phyloP scores from a whole-genome alignment of 2,113 vertebrate species.

The Elachura formosa region DNA sequence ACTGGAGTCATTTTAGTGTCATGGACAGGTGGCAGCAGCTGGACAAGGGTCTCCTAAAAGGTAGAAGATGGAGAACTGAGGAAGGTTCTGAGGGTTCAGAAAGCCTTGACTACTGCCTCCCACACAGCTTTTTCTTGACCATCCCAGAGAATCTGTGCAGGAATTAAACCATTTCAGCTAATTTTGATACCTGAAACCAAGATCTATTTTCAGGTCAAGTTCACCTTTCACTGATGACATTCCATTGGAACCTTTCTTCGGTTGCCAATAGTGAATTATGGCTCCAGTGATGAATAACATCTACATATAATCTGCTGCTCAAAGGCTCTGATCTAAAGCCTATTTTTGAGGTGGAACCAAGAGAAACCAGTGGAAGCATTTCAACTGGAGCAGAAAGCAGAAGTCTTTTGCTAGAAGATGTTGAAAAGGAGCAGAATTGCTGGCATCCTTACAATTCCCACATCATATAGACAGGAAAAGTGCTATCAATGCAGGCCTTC shows the following conservation, averaged over 20 bases:
- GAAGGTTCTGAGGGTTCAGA: neutral
- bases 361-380: neutral
- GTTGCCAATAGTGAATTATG: fast-evolving
- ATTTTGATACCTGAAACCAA: neutral
- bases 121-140: neutral
- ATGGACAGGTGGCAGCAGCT: neutral
- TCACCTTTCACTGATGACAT: neutral
- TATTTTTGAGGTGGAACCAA: neutral
- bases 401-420: neutral
- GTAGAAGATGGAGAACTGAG: neutral
- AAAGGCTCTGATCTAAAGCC: neutral
- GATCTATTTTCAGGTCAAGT: neutral
- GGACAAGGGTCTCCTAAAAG: neutral
- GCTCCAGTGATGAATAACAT: neutral
- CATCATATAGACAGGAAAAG: slow-evolving; percentile 38
- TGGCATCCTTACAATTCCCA: slow-evolving; percentile 51
- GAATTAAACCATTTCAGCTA: neutral
- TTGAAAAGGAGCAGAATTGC: slow-evolving; percentile 4
- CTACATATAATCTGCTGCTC: neutral
- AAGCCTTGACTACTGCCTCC: neutral
- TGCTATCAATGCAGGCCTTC: neutral
- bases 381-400: slow-evolving; percentile 3
- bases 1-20: neutral
- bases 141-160: neutral
- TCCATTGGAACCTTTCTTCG: neutral